A percentile compares a stretch with the other conserved stretches of the same genome.
Evolutionary conservation across 2,113 vertebrate species (phyloP).

Genomic region (Mormyrus iriodes): DNA sequence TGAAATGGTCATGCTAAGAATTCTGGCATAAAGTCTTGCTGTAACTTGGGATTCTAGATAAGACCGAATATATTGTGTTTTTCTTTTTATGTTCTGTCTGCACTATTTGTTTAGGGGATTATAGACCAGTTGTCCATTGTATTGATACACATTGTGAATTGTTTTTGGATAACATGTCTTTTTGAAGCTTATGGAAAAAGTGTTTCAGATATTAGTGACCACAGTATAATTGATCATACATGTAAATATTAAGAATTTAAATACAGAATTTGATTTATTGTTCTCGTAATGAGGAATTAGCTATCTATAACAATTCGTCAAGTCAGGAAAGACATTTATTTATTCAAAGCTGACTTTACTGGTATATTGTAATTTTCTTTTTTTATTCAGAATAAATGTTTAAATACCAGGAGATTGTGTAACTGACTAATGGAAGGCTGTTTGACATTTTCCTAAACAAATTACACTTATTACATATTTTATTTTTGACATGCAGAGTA

Average conservation of each 20-base stretch:
- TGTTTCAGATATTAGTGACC: slow-evolving; percentile 4
- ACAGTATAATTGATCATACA: slow-evolving; percentile 21
- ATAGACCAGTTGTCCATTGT: slow-evolving; percentile 2
- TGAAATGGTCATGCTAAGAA: neutral
- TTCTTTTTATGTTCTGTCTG: slow-evolving; percentile 40
- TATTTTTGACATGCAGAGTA: neutral
- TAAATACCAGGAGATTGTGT: slow-evolving; percentile 33
- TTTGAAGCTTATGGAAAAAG: neutral
- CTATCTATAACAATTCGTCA: slow-evolving; percentile 26
- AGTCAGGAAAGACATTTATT: slow-evolving; percentile 46
- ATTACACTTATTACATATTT: neutral
- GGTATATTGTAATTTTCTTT: slow-evolving; percentile 50
- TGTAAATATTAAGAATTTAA: slow-evolving; percentile 31
- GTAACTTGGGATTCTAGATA: neutral
- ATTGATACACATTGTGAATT: slow-evolving; percentile 15
- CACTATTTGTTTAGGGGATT: slow-evolving; percentile 30
- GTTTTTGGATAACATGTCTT: neutral
- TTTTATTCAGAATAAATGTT: slow-evolving; percentile 55
- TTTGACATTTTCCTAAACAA: neutral
- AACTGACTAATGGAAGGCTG: slow-evolving; percentile 1
- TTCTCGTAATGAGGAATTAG: slow-evolving; percentile 35
- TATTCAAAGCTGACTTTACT: slow-evolving; percentile 48
- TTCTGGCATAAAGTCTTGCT: neutral
- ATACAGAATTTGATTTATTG: slow-evolving; percentile 34
- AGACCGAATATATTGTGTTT: neutral